phyloP scores from a whole-genome alignment of 2,888 invertebrate species.

The Nezara viridula region DNA sequence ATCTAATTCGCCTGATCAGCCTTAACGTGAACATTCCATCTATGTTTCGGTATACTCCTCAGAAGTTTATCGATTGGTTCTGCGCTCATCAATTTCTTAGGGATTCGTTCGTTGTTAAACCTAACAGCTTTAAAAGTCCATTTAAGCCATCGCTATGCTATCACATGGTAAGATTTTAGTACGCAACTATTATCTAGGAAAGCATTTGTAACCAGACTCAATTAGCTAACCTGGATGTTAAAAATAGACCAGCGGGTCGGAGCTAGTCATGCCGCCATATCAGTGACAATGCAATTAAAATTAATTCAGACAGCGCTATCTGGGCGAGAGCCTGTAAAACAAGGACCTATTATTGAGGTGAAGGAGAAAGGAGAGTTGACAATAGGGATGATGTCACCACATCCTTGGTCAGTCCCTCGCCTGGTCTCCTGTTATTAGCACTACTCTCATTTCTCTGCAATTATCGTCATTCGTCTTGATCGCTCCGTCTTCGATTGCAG shows the following conservation, averaged over 20 bases:
- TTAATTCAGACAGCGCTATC: background rate
- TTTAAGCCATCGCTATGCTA: too few species aligned
- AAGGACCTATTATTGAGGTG: constrained; percentile 28
- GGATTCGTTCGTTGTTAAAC: too few species aligned
- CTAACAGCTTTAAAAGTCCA: too few species aligned
- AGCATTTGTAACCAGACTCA: background rate
- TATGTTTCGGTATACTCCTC: too few species aligned
- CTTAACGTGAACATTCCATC: too few species aligned
- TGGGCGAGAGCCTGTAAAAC: background rate
- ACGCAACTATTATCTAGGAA: background rate
- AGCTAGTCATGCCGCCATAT: background rate
- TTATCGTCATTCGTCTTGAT: background rate
- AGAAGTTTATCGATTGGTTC: too few species aligned
- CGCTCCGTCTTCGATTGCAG: background rate
- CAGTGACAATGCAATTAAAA: constrained; percentile 14
- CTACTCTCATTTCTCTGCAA: background rate
- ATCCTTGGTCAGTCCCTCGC: background rate
- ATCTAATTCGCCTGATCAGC: too few species aligned
- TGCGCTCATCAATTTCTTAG: too few species aligned
- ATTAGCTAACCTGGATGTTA: background rate
- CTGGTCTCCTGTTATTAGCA: background rate
- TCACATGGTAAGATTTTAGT: background rate
- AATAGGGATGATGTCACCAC: constrained; percentile 37
- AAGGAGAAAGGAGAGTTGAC: constrained; percentile 35
- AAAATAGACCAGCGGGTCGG: background rate